A percentile compares a stretch with the other conserved stretches of the same genome.
Evolutionary conservation across 2,888 invertebrate genomes (phyloP).

Genomic region (Rutpela maculata): DNA sequence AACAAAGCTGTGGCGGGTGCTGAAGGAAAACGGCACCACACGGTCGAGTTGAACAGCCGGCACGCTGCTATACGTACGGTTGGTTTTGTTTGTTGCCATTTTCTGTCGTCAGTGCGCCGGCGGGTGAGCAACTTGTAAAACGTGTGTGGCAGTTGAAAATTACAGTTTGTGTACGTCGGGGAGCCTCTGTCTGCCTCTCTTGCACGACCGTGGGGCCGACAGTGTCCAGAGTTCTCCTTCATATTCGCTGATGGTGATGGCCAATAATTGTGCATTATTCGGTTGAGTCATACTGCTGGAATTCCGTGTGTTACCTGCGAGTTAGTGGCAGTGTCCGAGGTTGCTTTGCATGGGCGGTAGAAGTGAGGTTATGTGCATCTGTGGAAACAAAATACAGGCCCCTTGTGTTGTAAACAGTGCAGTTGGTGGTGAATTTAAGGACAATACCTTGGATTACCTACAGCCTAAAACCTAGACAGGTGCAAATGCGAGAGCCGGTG

Average conservation of each 20-base stretch:
- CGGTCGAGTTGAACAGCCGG: conserved; percentile 45
- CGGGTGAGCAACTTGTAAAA: conserved; percentile 51
- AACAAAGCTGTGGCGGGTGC: background rate
- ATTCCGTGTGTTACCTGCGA: conserved; percentile 55
- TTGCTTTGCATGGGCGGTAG: conserved; percentile 48
- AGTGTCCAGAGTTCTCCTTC: conserved; percentile 38
- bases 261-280: conserved; percentile 38
- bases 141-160: conserved; percentile 47
- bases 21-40: conserved; percentile 33
- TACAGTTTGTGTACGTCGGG: conserved; percentile 41
- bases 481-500: conserved; percentile 49
- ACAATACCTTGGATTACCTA: conserved; percentile 38
- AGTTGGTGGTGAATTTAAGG: conserved; percentile 38
- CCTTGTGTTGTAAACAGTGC: conserved; percentile 41
- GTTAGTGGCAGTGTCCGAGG: conserved; percentile 42
- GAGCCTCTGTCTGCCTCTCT: conserved; percentile 22
- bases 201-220: conserved; percentile 17
- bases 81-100: conserved; percentile 50
- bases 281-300: conserved; percentile 59
- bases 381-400: conserved; percentile 40
- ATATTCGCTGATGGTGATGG: conserved; percentile 47
- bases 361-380: conserved; percentile 59
- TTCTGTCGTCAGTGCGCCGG: conserved; percentile 48
- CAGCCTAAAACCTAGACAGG: conserved; percentile 43
- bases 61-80: conserved; percentile 36